Conservation (phyloP, 2,888 invertebrate species). For the Lacanobia wlatinum region DNA sequence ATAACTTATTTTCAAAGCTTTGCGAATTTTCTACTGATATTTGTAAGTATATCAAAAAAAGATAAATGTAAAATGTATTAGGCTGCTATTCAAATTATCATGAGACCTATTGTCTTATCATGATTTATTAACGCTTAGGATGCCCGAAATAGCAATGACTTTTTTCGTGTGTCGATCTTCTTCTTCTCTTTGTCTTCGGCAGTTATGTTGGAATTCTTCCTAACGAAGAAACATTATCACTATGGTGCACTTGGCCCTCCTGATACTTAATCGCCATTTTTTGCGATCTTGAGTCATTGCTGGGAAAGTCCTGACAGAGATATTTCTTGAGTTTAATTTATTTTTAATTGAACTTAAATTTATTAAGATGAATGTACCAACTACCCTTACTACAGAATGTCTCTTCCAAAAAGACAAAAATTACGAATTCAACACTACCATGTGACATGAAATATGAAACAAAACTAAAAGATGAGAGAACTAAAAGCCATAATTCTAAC, state of each 20-base stretch:
- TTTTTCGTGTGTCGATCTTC: neutral
- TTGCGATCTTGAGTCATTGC: no score
- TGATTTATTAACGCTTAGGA: neutral
- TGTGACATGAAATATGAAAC: constrained; percentile 25
- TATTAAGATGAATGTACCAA: neutral
- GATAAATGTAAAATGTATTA: neutral
- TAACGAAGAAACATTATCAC: neutral
- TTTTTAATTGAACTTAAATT: neutral
- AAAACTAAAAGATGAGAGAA: constrained; percentile 30
- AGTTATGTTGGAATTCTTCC: neutral
- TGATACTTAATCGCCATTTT: no score
- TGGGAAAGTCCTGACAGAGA: neutral
- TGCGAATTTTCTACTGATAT: neutral
- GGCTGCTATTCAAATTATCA: neutral
- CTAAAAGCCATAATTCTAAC: constrained; percentile 42
- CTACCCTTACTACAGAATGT: neutral
- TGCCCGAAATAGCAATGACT: neutral
- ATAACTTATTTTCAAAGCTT: neutral
- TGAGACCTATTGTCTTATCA: no score
- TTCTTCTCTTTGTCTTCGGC: neutral
- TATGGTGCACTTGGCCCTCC: no score
- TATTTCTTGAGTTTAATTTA: neutral
- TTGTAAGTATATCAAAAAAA: neutral
- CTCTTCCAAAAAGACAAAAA: neutral
- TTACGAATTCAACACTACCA: neutral